phyloP scores from a whole-genome alignment of 2,113 vertebrate genomes.

The Oncorhynchus mykiss region DNA sequence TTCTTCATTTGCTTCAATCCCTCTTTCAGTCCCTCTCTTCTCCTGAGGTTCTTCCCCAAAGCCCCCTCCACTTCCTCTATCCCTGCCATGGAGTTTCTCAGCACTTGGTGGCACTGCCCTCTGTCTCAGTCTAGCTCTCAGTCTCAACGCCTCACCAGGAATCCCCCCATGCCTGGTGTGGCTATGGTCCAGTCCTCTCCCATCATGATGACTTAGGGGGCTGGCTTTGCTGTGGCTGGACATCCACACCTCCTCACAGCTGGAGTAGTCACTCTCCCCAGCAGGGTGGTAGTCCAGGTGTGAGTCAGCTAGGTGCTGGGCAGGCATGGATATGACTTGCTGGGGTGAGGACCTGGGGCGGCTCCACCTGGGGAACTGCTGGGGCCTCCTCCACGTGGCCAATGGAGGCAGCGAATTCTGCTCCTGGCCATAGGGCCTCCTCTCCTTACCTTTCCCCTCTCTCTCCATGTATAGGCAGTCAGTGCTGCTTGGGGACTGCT shows the following conservation, averaged over 20 bases:
- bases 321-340: background rate
- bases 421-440: constrained; percentile 36
- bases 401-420: constrained; percentile 65
- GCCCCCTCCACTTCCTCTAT: constrained; percentile 51
- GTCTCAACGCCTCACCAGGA: constrained; percentile 45
- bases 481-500: constrained; percentile 78
- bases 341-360: constrained; percentile 42
- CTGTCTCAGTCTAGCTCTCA: constrained; percentile 57
- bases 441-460: constrained; percentile 57
- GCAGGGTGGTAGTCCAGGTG: constrained; percentile 50
- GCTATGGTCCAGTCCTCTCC: constrained; percentile 6
- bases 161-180: constrained; percentile 36
- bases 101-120: constrained; percentile 20
- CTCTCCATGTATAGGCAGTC: constrained; percentile 67
- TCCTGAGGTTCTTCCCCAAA: constrained; percentile 36
- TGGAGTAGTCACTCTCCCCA: constrained; percentile 48
- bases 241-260: constrained; percentile 63
- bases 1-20: constrained; percentile 70
- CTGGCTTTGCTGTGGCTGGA: constrained; percentile 35
- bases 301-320: constrained; percentile 61
- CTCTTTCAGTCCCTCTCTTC: constrained; percentile 69
- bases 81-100: constrained; percentile 51
- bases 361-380: constrained; percentile 64
- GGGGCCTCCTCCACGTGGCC: constrained; percentile 74
- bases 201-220: constrained; percentile 50